A percentile compares a stretch with the other conserved stretches of the same genome.
Evolutionary conservation across 2,797 vertebrate species (phyloP).

Genomic region (Melanotaenia boesemani): DNA sequence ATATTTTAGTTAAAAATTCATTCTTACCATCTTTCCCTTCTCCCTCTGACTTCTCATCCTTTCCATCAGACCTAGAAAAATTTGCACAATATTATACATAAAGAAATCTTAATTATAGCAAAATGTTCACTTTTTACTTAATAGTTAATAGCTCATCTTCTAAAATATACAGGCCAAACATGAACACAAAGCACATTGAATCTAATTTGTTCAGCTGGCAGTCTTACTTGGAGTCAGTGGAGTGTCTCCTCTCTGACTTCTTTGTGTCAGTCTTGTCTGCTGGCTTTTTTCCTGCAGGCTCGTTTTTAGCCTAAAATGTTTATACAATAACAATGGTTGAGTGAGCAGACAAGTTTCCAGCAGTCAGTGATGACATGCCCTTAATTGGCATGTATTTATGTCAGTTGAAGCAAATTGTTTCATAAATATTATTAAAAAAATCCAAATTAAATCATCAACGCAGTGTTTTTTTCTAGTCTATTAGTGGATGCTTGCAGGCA

Average conservation of each 20-base stretch:
- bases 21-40: constrained; percentile 89
- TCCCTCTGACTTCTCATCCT: constrained; percentile 87
- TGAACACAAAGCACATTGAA: not conserved
- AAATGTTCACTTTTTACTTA: not conserved
- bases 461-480: not conserved
- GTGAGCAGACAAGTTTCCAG: not conserved
- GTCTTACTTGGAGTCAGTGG: constrained; percentile 89
- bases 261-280: constrained; percentile 88
- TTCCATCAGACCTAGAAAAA: constrained; percentile 83
- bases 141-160: not conserved
- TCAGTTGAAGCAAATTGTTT: not conserved
- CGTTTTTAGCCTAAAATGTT: constrained; percentile 92
- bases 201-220: constrained; percentile 16
- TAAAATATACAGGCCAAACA: not conserved
- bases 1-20: constrained; percentile 26
- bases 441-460: too few relatives aligned
- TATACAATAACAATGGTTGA: not conserved
- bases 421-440: not conserved
- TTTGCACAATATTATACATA: not conserved
- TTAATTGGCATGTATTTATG: not conserved
- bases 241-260: constrained; percentile 87
- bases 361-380: not conserved
- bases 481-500: not conserved
- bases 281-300: constrained; percentile 93
- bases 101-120: not conserved